Evolutionary conservation across 1,140 invertebrate genomes (phyloP), one percentile per base, ranked within the genome.

Genomic region (Aphelinus atriplicis): DNA sequence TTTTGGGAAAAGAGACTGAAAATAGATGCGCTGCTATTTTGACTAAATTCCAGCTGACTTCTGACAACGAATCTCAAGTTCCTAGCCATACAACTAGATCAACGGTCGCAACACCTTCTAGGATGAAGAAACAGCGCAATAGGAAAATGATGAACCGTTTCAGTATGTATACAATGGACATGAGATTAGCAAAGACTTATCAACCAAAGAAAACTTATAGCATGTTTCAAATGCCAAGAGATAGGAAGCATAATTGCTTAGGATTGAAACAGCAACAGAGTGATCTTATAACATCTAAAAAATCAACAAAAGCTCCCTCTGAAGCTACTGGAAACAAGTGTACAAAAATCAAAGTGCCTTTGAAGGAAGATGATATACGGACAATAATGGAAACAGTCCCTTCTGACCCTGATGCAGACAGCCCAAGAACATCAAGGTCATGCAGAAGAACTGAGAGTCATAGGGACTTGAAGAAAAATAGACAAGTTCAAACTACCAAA

Each of bases 361-460:
- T 71, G 9, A 86, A 85, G 71, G 86, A 87, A 43, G 87, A 87
- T 73, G 83, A 88, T 67, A 85, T 88, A 67, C 82, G 81, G 71
- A 88, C 87, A 4, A 82, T 88, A 78, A 87, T 88, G 83, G 85
- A 85, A 71, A 83, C 80, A 71, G 76, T 87, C 62, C 78, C 81
- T 55, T 78, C 80, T 50, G 82, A 86, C 78, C 84, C 82, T 10
- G 84, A 86, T 65, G 78, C 80, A 71, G 86, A 86, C 80, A 81
- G 76, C 55, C 47, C 7, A n/a, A 26, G 48, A 46, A 56, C 64
- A n/a, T 6, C 66, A 42, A 45, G 61, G 67, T 67, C 57, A 45
- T 45, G n/a, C 57, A 72, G 26, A 67, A 70, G 47, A 65, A 45
- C 4, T 51, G 48, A 9, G 43, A 42, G 9, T 51, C 4, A 45